Base-by-base conservation (phyloP, 2,113 vertebrate genomes). In the Plecotus auritus region DNA sequence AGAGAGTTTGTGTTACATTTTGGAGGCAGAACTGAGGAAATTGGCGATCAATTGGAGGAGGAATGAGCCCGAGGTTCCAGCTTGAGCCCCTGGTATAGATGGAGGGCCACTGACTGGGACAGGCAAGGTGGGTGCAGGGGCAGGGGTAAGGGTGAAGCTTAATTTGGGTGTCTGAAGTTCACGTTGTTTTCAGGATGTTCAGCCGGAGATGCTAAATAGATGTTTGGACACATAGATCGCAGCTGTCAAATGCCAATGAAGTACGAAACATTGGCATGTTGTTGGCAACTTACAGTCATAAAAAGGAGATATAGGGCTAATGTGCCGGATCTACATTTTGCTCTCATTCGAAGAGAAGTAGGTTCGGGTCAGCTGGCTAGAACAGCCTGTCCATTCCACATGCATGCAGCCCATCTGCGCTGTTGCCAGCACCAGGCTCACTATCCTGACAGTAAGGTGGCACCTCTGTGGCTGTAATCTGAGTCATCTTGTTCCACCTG, bases 301-400 rank as follows among this genome's bases (percentile, higher is more conserved):
- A 37, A 70, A 85, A 81, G 49, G n/a, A 90, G 74, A 61, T 4
- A 22, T 1, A 22, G 0, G 23, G 30, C 8, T 45, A 59, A 40
- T 32, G 54, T 88, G 90, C 64, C 51, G n/a, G n/a, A 54, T 59
- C 83, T 86, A 64, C 4, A 72, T 42, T 94, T 86, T 70, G 26
- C 80, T 56, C 1, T 11, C 51, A 8, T 76, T 77, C n/a, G 83
- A 64, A 89, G 30, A 83, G 59, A 85, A 56, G 37, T 1, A 32
- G 42, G 76, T 32, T 40, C 35, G 32, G 77, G 67, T 59, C 22
- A 72, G 40, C 7, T 47, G 56, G n/a, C 72, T 84, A 45, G 51
- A 54, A 83, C 16, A 14, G 1, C 45, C n/a, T 54, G 54, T 70
- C 30, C 5, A 7, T n/a, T 49, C 12, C n/a, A 30, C 5, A 73